Percentiles rank a stretch among this genome's conserved stretches.
These are phyloP conservation scores for Sebastes goodei DNA, from an alignment of 2,797 vertebrate genomes.

Conservation along the genomic window DNA sequence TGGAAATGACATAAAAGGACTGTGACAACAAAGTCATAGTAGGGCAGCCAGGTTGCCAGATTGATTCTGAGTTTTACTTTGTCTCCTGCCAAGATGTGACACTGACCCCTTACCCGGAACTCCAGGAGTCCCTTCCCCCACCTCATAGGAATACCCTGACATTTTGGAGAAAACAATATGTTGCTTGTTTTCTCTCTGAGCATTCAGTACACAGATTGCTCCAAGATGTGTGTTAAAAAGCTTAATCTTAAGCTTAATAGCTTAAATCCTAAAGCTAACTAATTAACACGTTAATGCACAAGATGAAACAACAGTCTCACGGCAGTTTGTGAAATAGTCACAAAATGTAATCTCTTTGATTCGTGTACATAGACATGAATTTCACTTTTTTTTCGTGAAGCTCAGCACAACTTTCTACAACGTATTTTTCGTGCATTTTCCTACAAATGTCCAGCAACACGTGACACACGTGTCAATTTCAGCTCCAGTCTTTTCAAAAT, in stretches of 20 bases:
- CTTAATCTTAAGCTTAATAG: neutral
- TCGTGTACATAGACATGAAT: too few relatives aligned
- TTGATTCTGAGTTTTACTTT: neutral
- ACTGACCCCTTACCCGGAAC: neutral
- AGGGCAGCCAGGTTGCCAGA: neutral
- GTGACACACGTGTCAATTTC: too few relatives aligned
- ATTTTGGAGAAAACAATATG: neutral
- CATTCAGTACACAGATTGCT: neutral
- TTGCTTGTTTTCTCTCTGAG: neutral
- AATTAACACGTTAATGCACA: neutral
- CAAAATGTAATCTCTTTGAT: too few relatives aligned
- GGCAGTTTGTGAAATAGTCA: too few relatives aligned
- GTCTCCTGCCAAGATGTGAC: neutral
- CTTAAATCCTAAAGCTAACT: neutral
- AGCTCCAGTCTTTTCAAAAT: too few relatives aligned
- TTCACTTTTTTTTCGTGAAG: too few relatives aligned
- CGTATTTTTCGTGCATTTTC: too few relatives aligned
- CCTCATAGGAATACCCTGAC: neutral
- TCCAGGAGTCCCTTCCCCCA: neutral
- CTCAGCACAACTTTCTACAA: too few relatives aligned
- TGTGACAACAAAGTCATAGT: neutral
- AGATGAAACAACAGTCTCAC: too few relatives aligned
- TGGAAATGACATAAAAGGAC: conserved; percentile 36
- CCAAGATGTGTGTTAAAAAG: neutral
- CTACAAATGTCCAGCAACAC: too few relatives aligned